Percentiles rank a stretch among this genome's conserved stretches.
phyloP scores from a whole-genome alignment of 2,888 invertebrate genomes.

The Alsophila aescularia region DNA sequence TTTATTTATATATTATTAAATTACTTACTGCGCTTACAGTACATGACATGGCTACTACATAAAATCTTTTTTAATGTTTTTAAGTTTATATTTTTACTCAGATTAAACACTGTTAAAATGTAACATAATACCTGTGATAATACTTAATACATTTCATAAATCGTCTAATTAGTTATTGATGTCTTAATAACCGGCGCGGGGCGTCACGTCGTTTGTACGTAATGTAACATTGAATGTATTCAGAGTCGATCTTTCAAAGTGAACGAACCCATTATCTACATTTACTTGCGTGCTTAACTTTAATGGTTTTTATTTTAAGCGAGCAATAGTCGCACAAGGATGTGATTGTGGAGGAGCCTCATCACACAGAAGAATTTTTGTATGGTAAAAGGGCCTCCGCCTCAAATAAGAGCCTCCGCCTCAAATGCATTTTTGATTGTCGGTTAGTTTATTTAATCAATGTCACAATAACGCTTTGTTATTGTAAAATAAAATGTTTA shows the following conservation, averaged over 20 bases:
- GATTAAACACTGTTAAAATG: no score
- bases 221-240: conserved; percentile 31
- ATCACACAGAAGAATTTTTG: not conserved
- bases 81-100: no score
- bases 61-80: no score
- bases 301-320: conserved; percentile 30
- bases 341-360: not conserved
- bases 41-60: no score
- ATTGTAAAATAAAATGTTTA: no score
- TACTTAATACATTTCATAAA: no score
- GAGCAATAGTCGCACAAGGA: conserved; percentile 2
- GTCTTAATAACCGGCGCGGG: not conserved
- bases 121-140: no score
- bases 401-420: not conserved
- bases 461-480: conserved; percentile 19
- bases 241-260: conserved; percentile 36
- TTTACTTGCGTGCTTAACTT: conserved; percentile 32
- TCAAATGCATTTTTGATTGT: not conserved
- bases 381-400: no score
- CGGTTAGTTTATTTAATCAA: conserved; percentile 13
- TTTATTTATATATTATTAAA: no score
- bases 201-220: not conserved
- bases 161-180: no score
- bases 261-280: conserved; percentile 50
- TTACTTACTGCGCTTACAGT: no score